These are phyloP conservation scores for Pseudopleuronectes americanus DNA, from an alignment of 2,797 vertebrate species.

Conservation along the genomic window DNA sequence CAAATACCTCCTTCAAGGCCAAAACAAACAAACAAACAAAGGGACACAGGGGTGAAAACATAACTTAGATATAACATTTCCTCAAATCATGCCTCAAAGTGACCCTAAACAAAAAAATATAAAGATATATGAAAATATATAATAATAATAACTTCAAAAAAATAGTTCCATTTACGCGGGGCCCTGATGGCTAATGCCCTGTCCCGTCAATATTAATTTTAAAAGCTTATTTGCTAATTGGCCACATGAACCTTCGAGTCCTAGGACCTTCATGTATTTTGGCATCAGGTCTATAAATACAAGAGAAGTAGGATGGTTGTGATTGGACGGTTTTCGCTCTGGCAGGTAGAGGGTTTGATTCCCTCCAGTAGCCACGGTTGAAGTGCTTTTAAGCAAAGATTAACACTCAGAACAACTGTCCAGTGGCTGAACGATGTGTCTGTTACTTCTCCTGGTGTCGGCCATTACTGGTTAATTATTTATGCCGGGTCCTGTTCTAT, in stretches of 20 bases:
- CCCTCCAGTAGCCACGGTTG: neutral
- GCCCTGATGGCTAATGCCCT: no score
- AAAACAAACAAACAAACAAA: no score
- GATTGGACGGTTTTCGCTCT: neutral
- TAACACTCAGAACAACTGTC: neutral
- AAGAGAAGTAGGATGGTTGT: neutral
- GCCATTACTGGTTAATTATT: constrained; percentile 6
- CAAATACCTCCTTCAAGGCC: no score
- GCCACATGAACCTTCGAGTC: neutral
- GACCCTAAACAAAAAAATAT: constrained; percentile 1
- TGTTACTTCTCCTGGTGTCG: neutral
- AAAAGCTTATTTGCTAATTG: constrained; percentile 4
- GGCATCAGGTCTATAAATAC: neutral
- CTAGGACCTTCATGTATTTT: neutral
- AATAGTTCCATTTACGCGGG: no score
- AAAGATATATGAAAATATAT: no score
- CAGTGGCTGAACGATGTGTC: neutral
- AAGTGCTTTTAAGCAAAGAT: constrained; percentile 1
- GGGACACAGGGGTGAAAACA: no score
- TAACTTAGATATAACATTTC: no score
- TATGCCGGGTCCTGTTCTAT: neutral
- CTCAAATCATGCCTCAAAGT: neutral
- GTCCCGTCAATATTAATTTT: no score
- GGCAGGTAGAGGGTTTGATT: neutral
- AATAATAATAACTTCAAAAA: no score